Percentiles rank a stretch among this genome's conserved stretches.
Conservation (phyloP, 2,113 vertebrate species). For the Parus major region DNA sequence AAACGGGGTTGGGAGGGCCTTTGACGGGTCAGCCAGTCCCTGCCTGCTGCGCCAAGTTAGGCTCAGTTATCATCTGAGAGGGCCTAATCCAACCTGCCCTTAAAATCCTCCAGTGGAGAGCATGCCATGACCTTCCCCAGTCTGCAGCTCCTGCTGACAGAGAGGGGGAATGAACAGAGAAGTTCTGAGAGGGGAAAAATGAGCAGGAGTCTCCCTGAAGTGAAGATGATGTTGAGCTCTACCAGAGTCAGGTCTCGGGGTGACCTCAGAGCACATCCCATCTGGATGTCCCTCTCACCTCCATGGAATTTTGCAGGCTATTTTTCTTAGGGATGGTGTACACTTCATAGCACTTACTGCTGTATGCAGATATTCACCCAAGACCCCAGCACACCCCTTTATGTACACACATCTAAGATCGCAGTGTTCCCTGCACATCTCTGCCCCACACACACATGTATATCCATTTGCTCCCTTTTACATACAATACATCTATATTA, state of each 20-base stretch:
- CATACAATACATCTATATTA: neutral
- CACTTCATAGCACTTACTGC: neutral
- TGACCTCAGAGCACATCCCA: rapidly evolving
- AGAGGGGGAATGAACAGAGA: neutral
- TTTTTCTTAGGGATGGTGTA: neutral
- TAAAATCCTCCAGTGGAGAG: neutral
- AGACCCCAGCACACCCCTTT: neutral
- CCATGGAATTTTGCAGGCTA: neutral
- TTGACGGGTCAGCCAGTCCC: constrained; percentile 6
- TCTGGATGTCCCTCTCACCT: neutral
- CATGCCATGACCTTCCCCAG: neutral
- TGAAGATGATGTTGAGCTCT: neutral
- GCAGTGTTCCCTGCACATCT: neutral
- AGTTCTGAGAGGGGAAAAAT: neutral
- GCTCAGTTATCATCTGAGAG: neutral
- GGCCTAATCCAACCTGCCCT: neutral
- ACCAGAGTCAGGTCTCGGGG: neutral
- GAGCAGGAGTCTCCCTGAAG: neutral
- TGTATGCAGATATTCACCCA: neutral
- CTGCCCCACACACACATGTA: neutral
- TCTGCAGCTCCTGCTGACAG: neutral
- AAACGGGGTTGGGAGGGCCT: neutral
- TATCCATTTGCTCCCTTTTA: neutral
- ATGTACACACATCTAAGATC: neutral
- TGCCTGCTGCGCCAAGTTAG: neutral